These are phyloP conservation scores for Aurelia sp. DNA, from an alignment of 30 jellyfish, hydroid and myxozoan species.

Conservation along the genomic window DNA sequence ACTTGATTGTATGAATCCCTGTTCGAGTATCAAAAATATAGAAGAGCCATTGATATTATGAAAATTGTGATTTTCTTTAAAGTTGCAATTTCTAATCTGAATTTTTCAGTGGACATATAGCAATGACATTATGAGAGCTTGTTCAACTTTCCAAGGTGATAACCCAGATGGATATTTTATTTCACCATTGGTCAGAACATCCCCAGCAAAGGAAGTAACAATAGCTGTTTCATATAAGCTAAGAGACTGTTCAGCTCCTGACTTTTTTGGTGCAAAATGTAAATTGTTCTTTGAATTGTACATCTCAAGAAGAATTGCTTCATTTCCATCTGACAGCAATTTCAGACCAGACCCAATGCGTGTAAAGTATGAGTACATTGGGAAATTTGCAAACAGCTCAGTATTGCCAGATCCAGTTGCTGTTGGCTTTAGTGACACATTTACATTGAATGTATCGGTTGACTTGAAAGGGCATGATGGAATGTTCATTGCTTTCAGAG, in stretches of 20 bases:
- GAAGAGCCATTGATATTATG: too few species aligned
- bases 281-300: conserved; percentile 19
- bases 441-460: background rate
- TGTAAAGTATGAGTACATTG: background rate
- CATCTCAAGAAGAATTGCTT: background rate
- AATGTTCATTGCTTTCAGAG: conserved; percentile 49
- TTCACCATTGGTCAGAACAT: background rate
- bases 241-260: background rate
- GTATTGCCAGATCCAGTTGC: background rate
- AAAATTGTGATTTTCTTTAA: too few species aligned
- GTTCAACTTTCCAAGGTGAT: too few species aligned
- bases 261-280: background rate
- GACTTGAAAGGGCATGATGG: conserved; percentile 28
- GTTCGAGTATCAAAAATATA: too few species aligned
- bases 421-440: background rate
- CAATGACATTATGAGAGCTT: too few species aligned
- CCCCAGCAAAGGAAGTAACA: conserved; percentile 32
- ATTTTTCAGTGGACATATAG: too few species aligned
- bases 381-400: conserved; percentile 13
- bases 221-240: background rate
- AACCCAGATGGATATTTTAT: conserved; percentile 19
- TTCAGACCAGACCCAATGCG: conserved; percentile 2
- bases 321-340: background rate
- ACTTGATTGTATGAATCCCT: too few species aligned
- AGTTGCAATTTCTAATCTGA: too few species aligned